A percentile compares a stretch with the other conserved stretches of the same genome.
phyloP scores from a whole-genome alignment of 1,140 invertebrate species.

The Drosophila neocordata region DNA sequence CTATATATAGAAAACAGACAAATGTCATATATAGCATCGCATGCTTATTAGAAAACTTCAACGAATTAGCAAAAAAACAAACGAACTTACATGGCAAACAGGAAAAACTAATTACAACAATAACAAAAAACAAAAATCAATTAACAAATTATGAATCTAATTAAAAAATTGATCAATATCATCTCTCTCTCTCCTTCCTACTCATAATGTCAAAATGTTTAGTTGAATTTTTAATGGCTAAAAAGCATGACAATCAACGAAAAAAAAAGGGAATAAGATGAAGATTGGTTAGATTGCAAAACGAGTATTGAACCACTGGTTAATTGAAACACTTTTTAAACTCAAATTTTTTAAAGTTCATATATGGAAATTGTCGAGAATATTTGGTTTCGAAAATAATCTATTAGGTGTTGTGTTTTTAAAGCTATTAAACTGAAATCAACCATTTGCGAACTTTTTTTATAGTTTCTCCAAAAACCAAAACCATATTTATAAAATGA shows the following conservation, averaged over 20 bases:
- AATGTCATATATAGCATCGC: conserved; percentile 53
- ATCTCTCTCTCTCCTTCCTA: conserved; percentile 21
- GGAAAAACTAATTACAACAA: conserved; percentile 24
- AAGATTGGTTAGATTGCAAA: conserved; percentile 23
- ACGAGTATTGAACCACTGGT: conserved; percentile 34
- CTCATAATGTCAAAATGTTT: not conserved
- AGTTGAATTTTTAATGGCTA: conserved; percentile 51
- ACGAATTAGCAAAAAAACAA: conserved; percentile 67
- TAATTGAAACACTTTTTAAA: conserved; percentile 35
- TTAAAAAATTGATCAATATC: conserved; percentile 23
- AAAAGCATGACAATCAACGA: conserved; percentile 77
- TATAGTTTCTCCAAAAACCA: conserved; percentile 52
- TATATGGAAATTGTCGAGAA: conserved; percentile 19
- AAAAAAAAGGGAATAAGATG: conserved; percentile 42
- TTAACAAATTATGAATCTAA: conserved; percentile 12
- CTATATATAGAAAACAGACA: conserved; percentile 26
- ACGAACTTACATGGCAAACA: conserved; percentile 63
- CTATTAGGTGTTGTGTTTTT: conserved; percentile 63
- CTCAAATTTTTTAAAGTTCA: conserved; percentile 17
- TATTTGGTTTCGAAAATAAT: conserved; percentile 26
- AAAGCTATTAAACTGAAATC: conserved; percentile 36
- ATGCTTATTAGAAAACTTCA: conserved; percentile 71
- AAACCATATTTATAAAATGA: conserved; percentile 24
- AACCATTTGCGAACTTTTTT: conserved; percentile 36
- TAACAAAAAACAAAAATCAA: conserved; percentile 5